A percentile compares a stretch with the other conserved stretches of the same genome.
These are phyloP conservation scores for Rattus norvegicus DNA, from an alignment of 2,113 vertebrate species.

Conservation along the genomic window GRCr8 NC_086024.1:34019501-34020000, in stretches of 20 bases:
- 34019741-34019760: fast-evolving
- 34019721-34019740: neutral
- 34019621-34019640: neutral
- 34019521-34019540: fast-evolving
- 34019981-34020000: fast-evolving
- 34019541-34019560: no score
- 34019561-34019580: neutral
- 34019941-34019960: neutral
- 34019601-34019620: neutral
- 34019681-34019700: neutral
- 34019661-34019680: neutral
- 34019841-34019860: neutral
- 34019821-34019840: neutral
- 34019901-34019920: neutral
- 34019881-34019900: neutral
- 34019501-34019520: neutral
- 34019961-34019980: neutral
- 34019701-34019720: neutral
- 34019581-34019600: neutral
- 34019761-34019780: fast-evolving
- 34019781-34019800: no score
- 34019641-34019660: neutral
- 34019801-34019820: neutral
- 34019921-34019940: no score
- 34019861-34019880: neutral